Conservation (phyloP, 2,797 vertebrate species). For the Lycodopsis pacificus region DNA sequence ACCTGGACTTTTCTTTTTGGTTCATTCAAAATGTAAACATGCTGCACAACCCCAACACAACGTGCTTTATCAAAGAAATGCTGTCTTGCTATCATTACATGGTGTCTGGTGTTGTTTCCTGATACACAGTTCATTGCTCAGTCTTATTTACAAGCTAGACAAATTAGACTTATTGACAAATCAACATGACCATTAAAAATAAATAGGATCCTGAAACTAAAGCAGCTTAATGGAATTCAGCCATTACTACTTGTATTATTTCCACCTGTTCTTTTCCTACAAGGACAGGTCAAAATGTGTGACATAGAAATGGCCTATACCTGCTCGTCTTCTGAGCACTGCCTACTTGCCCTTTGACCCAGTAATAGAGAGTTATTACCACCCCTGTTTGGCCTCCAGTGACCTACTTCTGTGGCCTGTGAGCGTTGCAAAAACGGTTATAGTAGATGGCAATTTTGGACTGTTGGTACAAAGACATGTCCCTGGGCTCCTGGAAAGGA, state of each 20-base stretch:
- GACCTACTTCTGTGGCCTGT: not conserved
- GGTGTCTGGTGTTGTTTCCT: not conserved
- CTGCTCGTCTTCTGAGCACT: not conserved
- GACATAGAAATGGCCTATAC: not conserved
- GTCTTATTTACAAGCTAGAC: not conserved
- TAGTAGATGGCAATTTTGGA: not conserved
- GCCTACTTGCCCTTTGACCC: not conserved
- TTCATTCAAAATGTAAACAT: not conserved
- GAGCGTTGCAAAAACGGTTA: not conserved
- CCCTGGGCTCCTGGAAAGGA: not conserved
- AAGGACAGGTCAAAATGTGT: not conserved
- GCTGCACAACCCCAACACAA: not conserved
- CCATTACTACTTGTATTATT: not conserved
- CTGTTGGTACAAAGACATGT: not conserved
- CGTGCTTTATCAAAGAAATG: not conserved
- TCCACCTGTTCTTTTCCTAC: not conserved
- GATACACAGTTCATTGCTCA: not conserved
- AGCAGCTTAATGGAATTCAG: slow-evolving; percentile 2
- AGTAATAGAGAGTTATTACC: not conserved
- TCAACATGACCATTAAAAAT: not conserved
- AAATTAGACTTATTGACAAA: not conserved
- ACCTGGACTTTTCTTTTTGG: not conserved
- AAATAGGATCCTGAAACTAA: not conserved
- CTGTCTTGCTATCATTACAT: not conserved
- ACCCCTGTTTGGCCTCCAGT: not conserved